Evolutionary conservation across 2,113 vertebrate species (phyloP).

Genomic region (Rattus norvegicus): GRCr8 NC_086027.1:106507001-106507500

Average conservation of each 20-base stretch:
- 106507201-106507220: background rate
- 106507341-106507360: background rate
- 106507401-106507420: background rate
- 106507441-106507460: background rate
- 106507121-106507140: background rate
- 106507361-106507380: background rate
- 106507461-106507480: background rate
- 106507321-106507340: background rate
- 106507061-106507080: background rate
- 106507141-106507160: background rate
- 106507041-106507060: background rate
- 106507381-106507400: background rate
- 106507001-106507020: background rate
- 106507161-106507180: constrained; percentile 19
- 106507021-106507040: background rate
- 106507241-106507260: background rate
- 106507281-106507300: background rate
- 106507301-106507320: background rate
- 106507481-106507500: background rate
- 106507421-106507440: background rate
- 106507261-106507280: background rate
- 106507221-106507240: constrained; percentile 16
- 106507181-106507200: background rate
- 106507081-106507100: background rate
- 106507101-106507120: background rate